phyloP scores from a whole-genome alignment of 1,140 invertebrate genomes.

The Zaprionus nigranus region DNA sequence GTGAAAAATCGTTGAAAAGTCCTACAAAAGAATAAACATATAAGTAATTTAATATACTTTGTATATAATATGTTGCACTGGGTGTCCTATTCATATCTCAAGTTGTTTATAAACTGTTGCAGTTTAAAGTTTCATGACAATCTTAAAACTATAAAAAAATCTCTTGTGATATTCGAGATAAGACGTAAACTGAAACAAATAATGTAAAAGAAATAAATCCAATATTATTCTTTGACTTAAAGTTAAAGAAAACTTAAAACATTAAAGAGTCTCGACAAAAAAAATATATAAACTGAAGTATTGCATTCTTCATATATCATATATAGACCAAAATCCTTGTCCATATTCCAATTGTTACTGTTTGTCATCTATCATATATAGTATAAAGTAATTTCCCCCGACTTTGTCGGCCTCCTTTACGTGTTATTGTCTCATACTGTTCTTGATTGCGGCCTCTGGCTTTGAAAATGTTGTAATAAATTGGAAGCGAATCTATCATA shows the following conservation, averaged over 20 bases:
- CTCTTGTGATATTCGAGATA: no score
- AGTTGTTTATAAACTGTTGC: no score
- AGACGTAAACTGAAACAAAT: no score
- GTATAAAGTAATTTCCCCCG: neutral
- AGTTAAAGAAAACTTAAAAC: no score
- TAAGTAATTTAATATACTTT: neutral
- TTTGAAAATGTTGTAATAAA: slow-evolving; percentile 47
- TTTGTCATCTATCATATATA: neutral
- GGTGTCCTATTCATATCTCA: neutral
- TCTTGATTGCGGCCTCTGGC: neutral
- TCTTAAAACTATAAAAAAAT: no score
- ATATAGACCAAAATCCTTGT: neutral
- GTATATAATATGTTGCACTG: no score
- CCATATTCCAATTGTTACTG: neutral
- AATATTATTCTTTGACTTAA: no score
- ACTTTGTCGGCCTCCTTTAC: neutral
- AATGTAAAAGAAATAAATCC: no score
- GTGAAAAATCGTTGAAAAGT: neutral
- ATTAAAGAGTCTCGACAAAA: no score
- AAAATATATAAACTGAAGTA: no score
- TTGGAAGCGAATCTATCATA: slow-evolving; percentile 52
- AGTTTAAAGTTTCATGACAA: no score
- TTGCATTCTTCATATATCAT: no score
- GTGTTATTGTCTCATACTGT: neutral
- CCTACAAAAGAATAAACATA: neutral